These are phyloP conservation scores for Hedychridium roseum DNA, from an alignment of 2,888 invertebrate species.

Conservation along the genomic window DNA sequence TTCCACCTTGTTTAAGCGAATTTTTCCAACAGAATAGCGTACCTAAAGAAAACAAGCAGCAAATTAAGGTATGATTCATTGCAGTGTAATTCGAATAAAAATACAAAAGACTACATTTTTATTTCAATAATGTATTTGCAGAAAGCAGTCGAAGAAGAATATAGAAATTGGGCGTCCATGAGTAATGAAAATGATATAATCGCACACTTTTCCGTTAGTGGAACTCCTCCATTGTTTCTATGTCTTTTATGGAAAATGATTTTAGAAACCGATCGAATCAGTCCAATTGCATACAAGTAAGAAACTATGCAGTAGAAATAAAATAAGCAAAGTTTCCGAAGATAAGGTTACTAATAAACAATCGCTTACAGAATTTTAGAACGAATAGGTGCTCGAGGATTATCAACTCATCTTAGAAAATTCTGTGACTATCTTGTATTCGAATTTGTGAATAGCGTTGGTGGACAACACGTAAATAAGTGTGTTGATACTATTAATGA, in stretches of 20 bases:
- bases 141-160: constrained; percentile 94
- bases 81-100: neutral
- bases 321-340: constrained; percentile 2
- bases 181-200: constrained; percentile 96
- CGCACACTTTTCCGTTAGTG: constrained; percentile 93
- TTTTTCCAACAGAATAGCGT: constrained; percentile 87
- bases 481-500: constrained; percentile 95
- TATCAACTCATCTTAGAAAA: constrained; percentile 90
- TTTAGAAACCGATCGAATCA: constrained; percentile 91
- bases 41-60: constrained; percentile 88
- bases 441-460: constrained; percentile 89
- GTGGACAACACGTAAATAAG: constrained; percentile 90
- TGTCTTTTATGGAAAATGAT: constrained; percentile 96
- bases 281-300: constrained; percentile 94
- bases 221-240: constrained; percentile 88
- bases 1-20: constrained; percentile 87
- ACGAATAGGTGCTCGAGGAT: constrained; percentile 88
- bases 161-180: constrained; percentile 96
- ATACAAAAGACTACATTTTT: neutral
- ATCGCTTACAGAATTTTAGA: constrained; percentile 80
- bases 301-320: constrained; percentile 30
- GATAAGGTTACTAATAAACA: neutral
- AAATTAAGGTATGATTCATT: constrained; percentile 70
- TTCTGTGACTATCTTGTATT: constrained; percentile 94
- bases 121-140: constrained; percentile 30